Percentiles rank a stretch among this genome's conserved stretches.
Conservation (phyloP, 2,797 vertebrate genomes). For the Mormyrus proboscirostris region DNA sequence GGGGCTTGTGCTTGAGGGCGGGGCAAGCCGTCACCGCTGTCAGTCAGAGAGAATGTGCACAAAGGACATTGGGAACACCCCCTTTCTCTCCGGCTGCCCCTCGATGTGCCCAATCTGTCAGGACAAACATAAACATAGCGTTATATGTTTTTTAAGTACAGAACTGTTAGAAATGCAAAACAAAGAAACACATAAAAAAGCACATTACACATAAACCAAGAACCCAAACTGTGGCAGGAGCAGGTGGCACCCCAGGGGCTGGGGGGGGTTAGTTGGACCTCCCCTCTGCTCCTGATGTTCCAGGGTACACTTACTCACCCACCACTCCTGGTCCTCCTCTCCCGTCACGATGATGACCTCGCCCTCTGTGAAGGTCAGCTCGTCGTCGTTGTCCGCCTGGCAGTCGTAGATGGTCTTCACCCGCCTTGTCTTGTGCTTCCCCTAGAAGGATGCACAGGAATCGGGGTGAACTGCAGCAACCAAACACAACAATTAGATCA, state of each 20-base stretch:
- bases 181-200: neutral
- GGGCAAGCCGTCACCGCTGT: conserved; percentile 44
- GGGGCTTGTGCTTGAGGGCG: conserved; percentile 45
- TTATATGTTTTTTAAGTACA: neutral
- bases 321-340: conserved; percentile 88
- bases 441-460: conserved; percentile 46
- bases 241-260: neutral
- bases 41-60: conserved; percentile 85
- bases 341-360: conserved; percentile 83
- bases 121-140: conserved; percentile 23
- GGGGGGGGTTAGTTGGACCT: too few species aligned
- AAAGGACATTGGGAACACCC: conserved; percentile 83
- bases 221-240: neutral
- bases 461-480: neutral
- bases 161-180: neutral
- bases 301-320: conserved; percentile 59
- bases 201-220: neutral
- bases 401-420: conserved; percentile 87
- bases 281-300: neutral
- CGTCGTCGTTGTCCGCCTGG: conserved; percentile 84
- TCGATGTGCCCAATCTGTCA: conserved; percentile 80
- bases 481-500: neutral
- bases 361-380: conserved; percentile 79
- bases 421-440: conserved; percentile 70
- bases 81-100: conserved; percentile 77